Conservation (phyloP, 2,797 vertebrate genomes). For the Limosa lapponica region DNA sequence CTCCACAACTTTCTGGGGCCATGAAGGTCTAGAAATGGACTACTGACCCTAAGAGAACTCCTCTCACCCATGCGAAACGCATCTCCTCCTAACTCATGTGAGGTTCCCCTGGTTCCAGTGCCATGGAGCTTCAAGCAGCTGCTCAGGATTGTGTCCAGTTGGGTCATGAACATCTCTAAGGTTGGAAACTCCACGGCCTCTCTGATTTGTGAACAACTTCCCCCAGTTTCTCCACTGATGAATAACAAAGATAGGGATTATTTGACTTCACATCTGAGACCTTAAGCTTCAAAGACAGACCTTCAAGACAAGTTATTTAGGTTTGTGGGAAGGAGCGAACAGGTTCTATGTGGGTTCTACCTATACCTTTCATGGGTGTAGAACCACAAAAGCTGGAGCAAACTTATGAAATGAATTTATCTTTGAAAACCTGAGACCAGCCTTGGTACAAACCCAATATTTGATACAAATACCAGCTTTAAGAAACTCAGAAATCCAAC, state of each 20-base stretch:
- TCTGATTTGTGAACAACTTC: fast-evolving
- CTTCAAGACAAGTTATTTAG: neutral
- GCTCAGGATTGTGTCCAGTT: no score
- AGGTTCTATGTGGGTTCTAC: neutral
- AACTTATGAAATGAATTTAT: neutral
- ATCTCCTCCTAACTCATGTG: fast-evolving
- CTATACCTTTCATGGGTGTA: neutral
- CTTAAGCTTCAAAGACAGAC: neutral
- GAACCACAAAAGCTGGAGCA: neutral
- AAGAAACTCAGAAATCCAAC: neutral
- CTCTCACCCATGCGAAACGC: neutral
- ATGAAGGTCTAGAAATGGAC: neutral
- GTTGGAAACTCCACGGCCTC: neutral
- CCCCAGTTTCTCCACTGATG: neutral
- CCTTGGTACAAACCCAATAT: neutral
- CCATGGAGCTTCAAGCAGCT: fast-evolving
- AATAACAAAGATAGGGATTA: neutral
- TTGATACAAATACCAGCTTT: neutral
- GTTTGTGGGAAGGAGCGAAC: neutral
- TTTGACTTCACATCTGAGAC: neutral
- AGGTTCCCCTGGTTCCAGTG: neutral
- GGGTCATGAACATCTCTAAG: neutral
- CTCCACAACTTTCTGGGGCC: neutral
- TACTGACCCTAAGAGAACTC: neutral
- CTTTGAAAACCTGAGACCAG: neutral